Evolutionary conservation across 35 echinoderm and acorn worm genomes (phyloP).

Genomic region (Diadema setosum): DNA sequence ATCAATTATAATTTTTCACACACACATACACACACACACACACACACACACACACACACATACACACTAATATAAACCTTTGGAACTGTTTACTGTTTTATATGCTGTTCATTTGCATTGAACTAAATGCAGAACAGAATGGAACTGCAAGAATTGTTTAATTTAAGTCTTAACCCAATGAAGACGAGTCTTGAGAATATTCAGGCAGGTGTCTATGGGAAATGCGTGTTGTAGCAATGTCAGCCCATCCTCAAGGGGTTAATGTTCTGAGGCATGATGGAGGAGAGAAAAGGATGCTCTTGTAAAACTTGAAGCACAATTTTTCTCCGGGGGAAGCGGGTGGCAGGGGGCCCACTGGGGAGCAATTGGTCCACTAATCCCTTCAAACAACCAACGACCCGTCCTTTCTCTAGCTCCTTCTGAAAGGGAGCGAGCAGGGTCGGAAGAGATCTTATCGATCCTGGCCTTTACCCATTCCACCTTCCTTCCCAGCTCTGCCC

Average conservation of each 20-base stretch:
- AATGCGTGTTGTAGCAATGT: neutral
- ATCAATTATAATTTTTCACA: no score
- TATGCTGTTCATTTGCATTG: no score
- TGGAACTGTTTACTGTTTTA: no score
- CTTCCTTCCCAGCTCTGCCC: neutral
- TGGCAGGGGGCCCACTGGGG: conserved; percentile 6
- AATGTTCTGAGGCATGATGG: neutral
- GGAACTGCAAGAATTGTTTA: neutral
- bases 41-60: no score
- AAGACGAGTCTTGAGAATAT: neutral
- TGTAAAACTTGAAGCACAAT: neutral
- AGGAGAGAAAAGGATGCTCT: neutral
- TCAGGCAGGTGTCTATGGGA: neutral
- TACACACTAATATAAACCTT: no score
- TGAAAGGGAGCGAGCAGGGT: no score
- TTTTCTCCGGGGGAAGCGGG: neutral
- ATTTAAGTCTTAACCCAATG: neutral
- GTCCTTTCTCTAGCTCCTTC: neutral
- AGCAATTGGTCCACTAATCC: neutral
- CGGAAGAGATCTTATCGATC: neutral
- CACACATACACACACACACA: no score
- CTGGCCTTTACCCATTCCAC: neutral
- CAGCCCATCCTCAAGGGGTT: neutral
- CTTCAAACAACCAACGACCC: neutral
- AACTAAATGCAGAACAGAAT: no score